Base-by-base conservation (phyloP, 2,113 vertebrate species). In the Anguilla rostrata region DNA sequence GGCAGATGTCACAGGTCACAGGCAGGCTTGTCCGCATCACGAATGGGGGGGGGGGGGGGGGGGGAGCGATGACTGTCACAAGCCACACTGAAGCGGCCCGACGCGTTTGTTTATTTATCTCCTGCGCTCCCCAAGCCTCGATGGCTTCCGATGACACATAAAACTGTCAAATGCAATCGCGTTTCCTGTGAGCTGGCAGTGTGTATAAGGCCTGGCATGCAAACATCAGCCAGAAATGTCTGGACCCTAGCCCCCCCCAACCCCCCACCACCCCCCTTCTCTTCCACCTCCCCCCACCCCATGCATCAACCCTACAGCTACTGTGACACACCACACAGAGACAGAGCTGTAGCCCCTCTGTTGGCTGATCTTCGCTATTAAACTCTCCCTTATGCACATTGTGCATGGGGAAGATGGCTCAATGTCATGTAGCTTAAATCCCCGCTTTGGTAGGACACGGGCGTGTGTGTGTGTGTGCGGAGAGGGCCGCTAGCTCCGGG, bases 101-200 rank as follows among this genome's bases (percentile, higher is more conserved):
- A 29, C n/a, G 8, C 46, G 29, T 34, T 80, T 22, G n/a, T 80
- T 84, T 84, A 71, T 84, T 85, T 80, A 78, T 81, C 60, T 22
- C 22, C 71, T 71, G 26, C 60, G 39, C 49, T 39, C 75, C 49
- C 40, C 60, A 43, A 34, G 75, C 83, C 34, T 22, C 41, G 75
- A 29, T 56, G 78, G 75, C 43, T 79, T 80, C 34, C 80, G 84
- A 85, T 71, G 83, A 84, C 34, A 80, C 78, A 78, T 60, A 80
- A 79, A 85, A 80, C 84, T 85, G 84, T 85, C 75, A 80, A 15
- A 39, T 80, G 78, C 6, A 20, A 85, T 79, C 26, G 29, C 39
- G 83, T 84, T 66, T 40, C 84, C 78, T 56, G 34, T 39, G 78
- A 85, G 43, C 29, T 8, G 49, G 78, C 53, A 49, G 15, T 40